Base-by-base conservation (phyloP, 2,888 invertebrate genomes). In the Micoletzkya japonica region DNA sequence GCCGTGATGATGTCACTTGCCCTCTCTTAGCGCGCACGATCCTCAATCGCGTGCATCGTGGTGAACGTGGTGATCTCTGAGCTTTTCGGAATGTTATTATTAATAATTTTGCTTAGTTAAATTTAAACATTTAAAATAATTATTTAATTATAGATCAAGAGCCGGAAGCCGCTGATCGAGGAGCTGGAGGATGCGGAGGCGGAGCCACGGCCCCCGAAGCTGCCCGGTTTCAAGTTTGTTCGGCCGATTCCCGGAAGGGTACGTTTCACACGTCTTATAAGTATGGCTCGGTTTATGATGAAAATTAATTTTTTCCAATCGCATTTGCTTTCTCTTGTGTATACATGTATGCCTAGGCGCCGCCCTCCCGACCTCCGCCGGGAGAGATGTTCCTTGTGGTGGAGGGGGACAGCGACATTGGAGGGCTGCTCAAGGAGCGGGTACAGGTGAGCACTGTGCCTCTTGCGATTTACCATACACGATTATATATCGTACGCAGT, bases 171-270 rank as follows among this genome's bases (percentile, higher is more conserved):
- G 10, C 39, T 75, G 17, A 73, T 79, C 34, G 76, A 77, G 54
- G 78, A 78, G 54, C 52, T 79, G 44, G 71, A 74, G 17, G 44
- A 30, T 10, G 57, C 49, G 50, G 70, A 72, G 7, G 37, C 59
- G 17, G 54, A 72, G 26, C 57, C 56, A 2, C 39, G 37, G 34
- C 72, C 74, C 20, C 78, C 78, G 20, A 50, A 52, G 50, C 74
- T 78, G n/a, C 70, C 73, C 10, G 80, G 77, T 66, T 80, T 80
- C 73, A 56, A 71, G 7, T 74, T 80, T 70, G 72, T 70, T 10
- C 57, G 75, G 1, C 72, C 73, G 30, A 57, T 73, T 7, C 63
- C 64, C 17, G 30, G 44, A 20, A 70, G 49, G 56, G 61, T 70
- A 24, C 14, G 34, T 58, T 36, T 30, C n/a, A n/a, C n/a, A n/a